These are phyloP conservation scores for Zaprionus gabonicus DNA, from an alignment of 1,140 invertebrate genomes.

Conservation along the genomic window DNA sequence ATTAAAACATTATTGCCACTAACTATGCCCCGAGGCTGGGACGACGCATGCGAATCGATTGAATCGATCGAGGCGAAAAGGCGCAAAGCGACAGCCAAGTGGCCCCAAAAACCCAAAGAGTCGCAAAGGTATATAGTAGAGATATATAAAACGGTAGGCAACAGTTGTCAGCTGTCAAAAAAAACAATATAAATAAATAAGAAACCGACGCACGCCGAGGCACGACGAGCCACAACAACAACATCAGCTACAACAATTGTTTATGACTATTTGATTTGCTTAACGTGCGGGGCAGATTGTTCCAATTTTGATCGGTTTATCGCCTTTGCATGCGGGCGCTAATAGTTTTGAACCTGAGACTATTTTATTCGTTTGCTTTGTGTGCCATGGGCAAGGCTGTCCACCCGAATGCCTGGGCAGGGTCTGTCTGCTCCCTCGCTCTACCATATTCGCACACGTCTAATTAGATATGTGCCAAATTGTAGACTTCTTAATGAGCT, in stretches of 20 bases:
- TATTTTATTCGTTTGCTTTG: slow-evolving; percentile 27
- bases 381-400: slow-evolving; percentile 52
- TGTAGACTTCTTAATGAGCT: slow-evolving; percentile 25
- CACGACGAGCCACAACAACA: slow-evolving; percentile 17
- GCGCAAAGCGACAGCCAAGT: slow-evolving; percentile 43
- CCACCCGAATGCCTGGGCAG: slow-evolving; percentile 22
- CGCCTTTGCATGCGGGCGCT: slow-evolving; percentile 52
- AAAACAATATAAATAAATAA: slow-evolving; percentile 14
- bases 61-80: slow-evolving; percentile 35
- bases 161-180: slow-evolving; percentile 59
- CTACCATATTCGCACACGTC: slow-evolving; percentile 33
- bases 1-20: slow-evolving; percentile 62
- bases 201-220: slow-evolving; percentile 10
- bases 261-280: slow-evolving; percentile 46
- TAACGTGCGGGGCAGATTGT: slow-evolving; percentile 48
- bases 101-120: slow-evolving; percentile 36
- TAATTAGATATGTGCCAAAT: slow-evolving; percentile 38
- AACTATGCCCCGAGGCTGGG: slow-evolving; percentile 54
- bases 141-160: slow-evolving; percentile 45
- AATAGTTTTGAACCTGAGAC: slow-evolving; percentile 58
- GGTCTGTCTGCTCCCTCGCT: slow-evolving; percentile 15
- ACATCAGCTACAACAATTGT: slow-evolving; percentile 38
- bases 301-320: slow-evolving; percentile 62
- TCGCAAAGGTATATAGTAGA: neutral
- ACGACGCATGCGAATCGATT: slow-evolving; percentile 33